A percentile compares a stretch with the other conserved stretches of the same genome.
These are phyloP conservation scores for Drosophila suboccidentalis DNA, from an alignment of 2,888 invertebrate genomes.

Conservation along the genomic window DNA sequence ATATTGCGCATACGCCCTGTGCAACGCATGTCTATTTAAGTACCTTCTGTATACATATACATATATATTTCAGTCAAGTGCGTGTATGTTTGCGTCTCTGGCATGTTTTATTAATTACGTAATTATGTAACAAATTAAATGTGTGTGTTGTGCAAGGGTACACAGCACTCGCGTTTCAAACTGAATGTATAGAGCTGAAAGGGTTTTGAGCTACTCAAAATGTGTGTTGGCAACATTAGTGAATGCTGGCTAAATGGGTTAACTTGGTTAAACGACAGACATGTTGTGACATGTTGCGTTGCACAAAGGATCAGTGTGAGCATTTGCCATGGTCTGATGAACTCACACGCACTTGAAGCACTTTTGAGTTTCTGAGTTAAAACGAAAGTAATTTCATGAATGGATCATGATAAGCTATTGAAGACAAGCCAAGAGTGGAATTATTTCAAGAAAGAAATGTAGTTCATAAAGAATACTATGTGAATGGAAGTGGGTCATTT, in stretches of 20 bases:
- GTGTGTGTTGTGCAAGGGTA: constrained; percentile 46
- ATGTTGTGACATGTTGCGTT: constrained; percentile 11
- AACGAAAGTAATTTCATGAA: constrained; percentile 34
- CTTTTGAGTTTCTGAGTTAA: constrained; percentile 16
- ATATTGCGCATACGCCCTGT: constrained; percentile 72
- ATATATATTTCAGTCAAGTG: constrained; percentile 1
- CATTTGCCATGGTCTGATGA: constrained; percentile 23
- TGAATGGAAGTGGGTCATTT: constrained; percentile 10
- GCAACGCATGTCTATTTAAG: constrained; percentile 55
- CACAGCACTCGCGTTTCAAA: constrained; percentile 41
- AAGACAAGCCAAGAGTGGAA: constrained; percentile 16
- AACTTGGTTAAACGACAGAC: constrained; percentile 39
- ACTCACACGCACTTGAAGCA: constrained; percentile 12
- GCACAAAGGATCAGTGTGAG: constrained; percentile 30
- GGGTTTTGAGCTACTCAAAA: constrained; percentile 57
- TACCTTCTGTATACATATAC: constrained; percentile 6
- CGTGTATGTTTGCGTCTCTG: constrained; percentile 13
- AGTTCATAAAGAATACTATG: neutral
- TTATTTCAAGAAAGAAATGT: neutral
- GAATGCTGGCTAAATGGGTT: constrained; percentile 62
- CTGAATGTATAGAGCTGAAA: constrained; percentile 34
- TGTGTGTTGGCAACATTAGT: constrained; percentile 31
- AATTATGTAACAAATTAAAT: constrained; percentile 76
- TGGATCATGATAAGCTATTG: constrained; percentile 2
- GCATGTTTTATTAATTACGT: constrained; percentile 75